Base-by-base conservation (phyloP, 2,113 vertebrate species). In the Microcebus murinus region DNA sequence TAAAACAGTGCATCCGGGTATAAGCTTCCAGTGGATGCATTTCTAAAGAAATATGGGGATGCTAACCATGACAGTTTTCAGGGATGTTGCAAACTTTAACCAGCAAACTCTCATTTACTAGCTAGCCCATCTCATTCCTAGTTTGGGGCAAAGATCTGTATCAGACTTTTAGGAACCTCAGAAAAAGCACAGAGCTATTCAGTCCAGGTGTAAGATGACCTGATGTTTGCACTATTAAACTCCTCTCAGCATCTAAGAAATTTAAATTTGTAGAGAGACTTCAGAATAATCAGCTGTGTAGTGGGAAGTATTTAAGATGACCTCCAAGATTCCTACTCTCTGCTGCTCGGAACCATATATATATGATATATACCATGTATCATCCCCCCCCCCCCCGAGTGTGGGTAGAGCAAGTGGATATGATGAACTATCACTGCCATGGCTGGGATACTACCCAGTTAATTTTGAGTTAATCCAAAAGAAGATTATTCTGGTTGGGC, bases 371-470 rank as follows among this genome's bases (percentile, higher is more conserved):
- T 48, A 48, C 48, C 48, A 48, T 48, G 10, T 10, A 65, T 31
- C 59, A 25, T 42, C 42, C 42, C 8, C 18, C 18, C 27, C 39
- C 23, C 4, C 3, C 11, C 90, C 48, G 59, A 70, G 7, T 50
- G 23, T 50, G n/a, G 45, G 14, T 2, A 27, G 50, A 76, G 13
- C 39, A 67, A 59, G 48, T 6, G 6, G 74, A 7, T 2, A 31
- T 1, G 8, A 70, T 36, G 59, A 4, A 31, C 48, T 17, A 14
- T 39, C 25, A 13, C 10, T 82, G 27, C 27, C 1, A 0, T 27
- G 12, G 27, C 21, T 1, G 11, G 21, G 18, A 52, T 57, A n/a
- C 20, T 63, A 45, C 29, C 6, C 25, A 20, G 27, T 21, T 45
- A 71, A 55, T 11, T 31, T 57, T 27, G 29, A 10, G 57, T 68